Conservation (phyloP, 92 coral and sea anemone genomes). For the Bergia puertoricense region DNA sequence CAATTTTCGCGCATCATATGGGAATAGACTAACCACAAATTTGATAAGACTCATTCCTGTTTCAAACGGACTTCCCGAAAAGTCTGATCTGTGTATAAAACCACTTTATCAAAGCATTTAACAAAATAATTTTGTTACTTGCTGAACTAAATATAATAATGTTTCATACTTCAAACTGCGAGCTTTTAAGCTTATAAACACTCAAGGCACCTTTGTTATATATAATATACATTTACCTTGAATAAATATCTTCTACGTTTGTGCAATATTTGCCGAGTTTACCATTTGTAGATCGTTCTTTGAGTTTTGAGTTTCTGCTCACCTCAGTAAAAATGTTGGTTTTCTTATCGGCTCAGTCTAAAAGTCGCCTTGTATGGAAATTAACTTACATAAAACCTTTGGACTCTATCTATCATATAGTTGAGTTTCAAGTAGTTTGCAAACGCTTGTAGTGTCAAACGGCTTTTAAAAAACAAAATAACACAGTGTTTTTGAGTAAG, state of each 20-base stretch:
- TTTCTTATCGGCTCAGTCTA: conserved; percentile 9
- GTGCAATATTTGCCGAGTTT: neutral
- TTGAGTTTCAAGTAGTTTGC: neutral
- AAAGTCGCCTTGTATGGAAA: conserved; percentile 5
- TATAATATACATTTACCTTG: neutral
- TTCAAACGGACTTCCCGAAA: neutral
- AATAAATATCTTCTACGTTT: conserved; percentile 7
- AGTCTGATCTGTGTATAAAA: neutral
- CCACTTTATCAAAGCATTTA: neutral
- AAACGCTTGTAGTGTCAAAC: neutral
- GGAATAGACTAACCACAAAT: too few species aligned
- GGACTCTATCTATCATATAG: neutral
- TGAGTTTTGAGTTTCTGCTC: neutral
- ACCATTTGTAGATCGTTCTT: neutral
- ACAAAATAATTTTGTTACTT: neutral
- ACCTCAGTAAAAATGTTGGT: neutral
- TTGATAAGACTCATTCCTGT: neutral
- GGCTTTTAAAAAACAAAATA: too few species aligned
- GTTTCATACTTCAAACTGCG: conserved; percentile 7
- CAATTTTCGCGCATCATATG: neutral
- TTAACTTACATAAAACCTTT: neutral
- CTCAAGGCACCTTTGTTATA: neutral
- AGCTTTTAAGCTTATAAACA: neutral
- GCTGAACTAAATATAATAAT: neutral
- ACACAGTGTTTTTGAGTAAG: neutral